Evolutionary conservation across 2,888 invertebrate genomes (phyloP).

Genomic region (Pachydiplax longipennis): DNA sequence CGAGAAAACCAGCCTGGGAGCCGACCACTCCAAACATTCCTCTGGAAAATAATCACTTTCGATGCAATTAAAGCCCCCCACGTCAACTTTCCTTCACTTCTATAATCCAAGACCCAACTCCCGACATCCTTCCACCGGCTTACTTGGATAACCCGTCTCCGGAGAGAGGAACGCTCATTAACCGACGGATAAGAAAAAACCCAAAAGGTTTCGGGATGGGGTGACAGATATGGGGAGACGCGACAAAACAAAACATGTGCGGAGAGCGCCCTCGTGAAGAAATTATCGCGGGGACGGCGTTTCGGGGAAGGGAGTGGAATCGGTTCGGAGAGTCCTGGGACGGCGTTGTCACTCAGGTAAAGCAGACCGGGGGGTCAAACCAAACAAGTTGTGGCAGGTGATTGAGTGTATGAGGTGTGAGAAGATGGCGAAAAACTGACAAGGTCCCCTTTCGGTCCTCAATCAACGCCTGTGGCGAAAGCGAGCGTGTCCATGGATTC

Average conservation of each 20-base stretch:
- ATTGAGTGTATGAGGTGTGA: slow-evolving; percentile 37
- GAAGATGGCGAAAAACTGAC: slow-evolving; percentile 26
- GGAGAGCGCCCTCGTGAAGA: not conserved
- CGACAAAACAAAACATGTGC: not conserved
- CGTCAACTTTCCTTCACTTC: too few species aligned
- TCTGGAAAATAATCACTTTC: too few species aligned
- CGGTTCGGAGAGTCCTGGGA: not conserved
- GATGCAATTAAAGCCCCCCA: too few species aligned
- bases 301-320: not conserved
- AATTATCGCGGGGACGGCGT: not conserved
- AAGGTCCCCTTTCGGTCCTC: not conserved
- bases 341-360: not conserved
- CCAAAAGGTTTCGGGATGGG: too few species aligned
- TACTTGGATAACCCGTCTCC: too few species aligned
- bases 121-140: too few species aligned
- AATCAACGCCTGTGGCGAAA: slow-evolving; percentile 16
- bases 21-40: too few species aligned
- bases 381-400: slow-evolving; percentile 36
- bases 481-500: not conserved
- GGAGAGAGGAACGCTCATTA: too few species aligned
- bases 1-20: too few species aligned
- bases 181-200: too few species aligned
- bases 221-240: too few species aligned
- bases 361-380: not conserved
- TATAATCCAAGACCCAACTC: too few species aligned